These are phyloP conservation scores for Habroteleia sp. DNA, from an alignment of 2,888 invertebrate genomes.

Conservation along the genomic window DNA sequence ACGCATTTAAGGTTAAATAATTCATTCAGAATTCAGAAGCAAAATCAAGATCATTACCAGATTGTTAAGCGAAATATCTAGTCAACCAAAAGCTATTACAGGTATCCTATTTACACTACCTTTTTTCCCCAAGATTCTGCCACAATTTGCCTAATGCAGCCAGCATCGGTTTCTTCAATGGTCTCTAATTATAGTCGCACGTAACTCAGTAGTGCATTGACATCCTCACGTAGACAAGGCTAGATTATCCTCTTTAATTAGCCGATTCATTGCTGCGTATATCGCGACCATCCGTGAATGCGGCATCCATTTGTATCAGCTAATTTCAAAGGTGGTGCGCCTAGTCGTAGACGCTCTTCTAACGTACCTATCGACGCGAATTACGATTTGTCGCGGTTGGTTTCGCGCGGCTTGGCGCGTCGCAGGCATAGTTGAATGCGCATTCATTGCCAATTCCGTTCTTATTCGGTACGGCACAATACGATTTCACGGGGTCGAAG, in stretches of 20 bases:
- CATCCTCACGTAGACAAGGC: constrained; percentile 46
- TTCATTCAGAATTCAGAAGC: too few relatives aligned
- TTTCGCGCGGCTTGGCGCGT: constrained; percentile 64
- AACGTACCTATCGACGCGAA: constrained; percentile 67
- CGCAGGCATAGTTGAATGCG: constrained; percentile 68
- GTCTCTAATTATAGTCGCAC: constrained; percentile 48
- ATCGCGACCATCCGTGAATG: constrained; percentile 40
- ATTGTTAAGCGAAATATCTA: too few relatives aligned
- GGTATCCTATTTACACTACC: too few relatives aligned
- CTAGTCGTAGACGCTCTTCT: constrained; percentile 26
- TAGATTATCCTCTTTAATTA: constrained; percentile 60
- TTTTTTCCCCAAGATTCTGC: constrained; percentile 20
- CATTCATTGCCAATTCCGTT: constrained; percentile 72
- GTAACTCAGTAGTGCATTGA: constrained; percentile 18
- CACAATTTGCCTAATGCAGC: constrained; percentile 19
- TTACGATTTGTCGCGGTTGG: constrained; percentile 65
- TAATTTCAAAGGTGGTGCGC: constrained; percentile 40
- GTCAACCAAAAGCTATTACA: too few relatives aligned
- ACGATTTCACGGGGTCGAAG: constrained; percentile 20
- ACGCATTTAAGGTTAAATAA: too few relatives aligned
- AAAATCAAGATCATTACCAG: too few relatives aligned
- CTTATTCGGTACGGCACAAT: constrained; percentile 48
- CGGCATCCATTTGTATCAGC: constrained; percentile 36
- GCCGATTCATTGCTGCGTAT: constrained; percentile 51
- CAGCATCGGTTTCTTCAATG: constrained; percentile 34